phyloP scores from a whole-genome alignment of 2,113 vertebrate species.

The Clupea harengus region DNA sequence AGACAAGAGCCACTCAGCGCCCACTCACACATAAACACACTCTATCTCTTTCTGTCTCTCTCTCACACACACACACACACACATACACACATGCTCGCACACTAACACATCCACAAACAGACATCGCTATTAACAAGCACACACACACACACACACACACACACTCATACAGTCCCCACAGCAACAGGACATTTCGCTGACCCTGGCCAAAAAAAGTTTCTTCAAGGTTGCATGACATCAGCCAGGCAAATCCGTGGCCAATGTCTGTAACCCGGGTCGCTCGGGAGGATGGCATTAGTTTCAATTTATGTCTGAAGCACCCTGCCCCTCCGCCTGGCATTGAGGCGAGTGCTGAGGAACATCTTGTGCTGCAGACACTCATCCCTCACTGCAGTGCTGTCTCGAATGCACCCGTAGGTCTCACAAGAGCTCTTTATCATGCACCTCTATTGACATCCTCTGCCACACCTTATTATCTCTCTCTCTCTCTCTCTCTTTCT shows the following conservation, averaged over 20 bases:
- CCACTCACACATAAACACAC: background rate
- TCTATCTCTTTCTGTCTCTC: background rate
- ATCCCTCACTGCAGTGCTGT: background rate
- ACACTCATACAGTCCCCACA: background rate
- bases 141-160: background rate
- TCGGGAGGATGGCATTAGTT: background rate
- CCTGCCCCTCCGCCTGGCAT: background rate
- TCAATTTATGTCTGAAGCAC: background rate
- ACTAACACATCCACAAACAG: background rate
- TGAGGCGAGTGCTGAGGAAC: background rate
- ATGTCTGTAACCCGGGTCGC: background rate
- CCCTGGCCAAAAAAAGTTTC: constrained; percentile 28
- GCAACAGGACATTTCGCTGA: constrained; percentile 34
- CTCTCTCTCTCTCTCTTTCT: background rate
- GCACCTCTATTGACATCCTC: background rate
- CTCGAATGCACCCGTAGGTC: background rate
- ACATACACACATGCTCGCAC: background rate
- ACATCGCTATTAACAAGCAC: background rate
- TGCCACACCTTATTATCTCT: background rate
- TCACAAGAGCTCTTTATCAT: background rate
- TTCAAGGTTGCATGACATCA: constrained; percentile 43
- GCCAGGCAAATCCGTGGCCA: background rate
- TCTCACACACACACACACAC: background rate
- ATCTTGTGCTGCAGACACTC: background rate
- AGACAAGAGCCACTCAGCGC: constrained; percentile 32